Evolutionary conservation across 2,797 vertebrate species (phyloP), one percentile per base, ranked within the genome.

Genomic region (Pyrocephalus nanus): DNA sequence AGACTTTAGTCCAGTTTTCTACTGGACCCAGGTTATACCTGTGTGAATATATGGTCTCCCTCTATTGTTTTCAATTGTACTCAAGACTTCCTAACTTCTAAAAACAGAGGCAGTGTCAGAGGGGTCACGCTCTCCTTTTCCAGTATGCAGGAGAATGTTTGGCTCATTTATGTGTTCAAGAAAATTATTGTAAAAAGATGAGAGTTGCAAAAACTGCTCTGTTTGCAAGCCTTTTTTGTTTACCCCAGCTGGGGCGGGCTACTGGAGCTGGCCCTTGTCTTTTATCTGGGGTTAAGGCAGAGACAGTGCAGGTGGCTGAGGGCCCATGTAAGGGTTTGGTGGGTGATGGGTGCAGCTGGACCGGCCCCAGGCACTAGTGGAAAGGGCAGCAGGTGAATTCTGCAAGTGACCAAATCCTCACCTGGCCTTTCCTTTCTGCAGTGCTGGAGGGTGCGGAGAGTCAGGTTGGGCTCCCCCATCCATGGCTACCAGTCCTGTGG

Each of bases 71-170:
- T 27, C 43, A 48, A 5, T 6, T 29, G 14, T 58, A 76, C 8
- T 8, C 3, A 9, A 70, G 23, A 38, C 14, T 70, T 85, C 8
- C 5, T 25, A 67, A 11, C 21, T 55, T 60, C 43, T 71, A 30
- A 71, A 90, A 82, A 18, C 0, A 71, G 67, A 67, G 40, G 18
- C 32, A 78, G 6, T 8, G 69, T 54, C n/a, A 74, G 43, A 86
- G n/a, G 26, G 69, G 13, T 69, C 0, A 0, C 2, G 1, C 2
- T 74, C 3, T 57, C 32, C 38, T 27, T 78, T 72, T 38, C 23
- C 21, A 69, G 21, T 14, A 48, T 22, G 32, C 40, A 77, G 34
- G 18, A 76, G 20, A 40, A 86, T 81, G 2, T 11, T 72, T 70
- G 30, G 11, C 1, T 88, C 15, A 17, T 30, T 81, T 69, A 47